Base-by-base conservation (phyloP, 2,888 invertebrate genomes). In the Dryobota labecula region DNA sequence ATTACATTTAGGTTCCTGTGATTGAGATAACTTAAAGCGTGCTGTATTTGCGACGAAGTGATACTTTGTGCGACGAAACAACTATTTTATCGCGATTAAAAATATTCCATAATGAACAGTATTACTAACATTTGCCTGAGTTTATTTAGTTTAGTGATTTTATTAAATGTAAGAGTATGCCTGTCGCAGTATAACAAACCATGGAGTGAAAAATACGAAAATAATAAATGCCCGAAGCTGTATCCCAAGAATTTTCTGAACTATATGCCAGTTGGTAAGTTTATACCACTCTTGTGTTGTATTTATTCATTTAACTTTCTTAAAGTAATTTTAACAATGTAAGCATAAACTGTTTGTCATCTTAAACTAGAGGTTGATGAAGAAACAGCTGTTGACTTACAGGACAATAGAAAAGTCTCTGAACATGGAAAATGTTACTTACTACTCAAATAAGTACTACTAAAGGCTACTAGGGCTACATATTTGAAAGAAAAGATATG, bases 201-300 rank as follows among this genome's bases (percentile, higher is more conserved):
- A 65, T 96, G 95, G 95, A 93, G 85, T 87, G 95, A 95, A 70
- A 95, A 94, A 85, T 95, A 95, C 87, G 96, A 95, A 87, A 94
- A 88, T 87, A 94, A 94, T 84, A 92, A 96, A 70, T 97, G 97
- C 83, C 96, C 96, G 1, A 96, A 95, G 82, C 88, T 97, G 38
- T 96, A 95, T 87, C 96, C 96, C 4, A 96, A 93, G 86, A 95
- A 96, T 86, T 97, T 96, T 81, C 92, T 94, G 38, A 96, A 96
- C 85, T 96, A 94, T 88, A 94, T 96, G 64, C 97, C 97, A 78
- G 93, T 94, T 66, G 97, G 97, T 92, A 95, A 96, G 95, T 92
- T 65, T 27, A 38, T 27, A 54, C 20, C 8, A 60, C 24, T 43
- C 49, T 56, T 33, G 11, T 58, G 27, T 60, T 51, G 20, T 64